Percentiles rank a stretch among this genome's conserved stretches.
phyloP scores from a whole-genome alignment of 53 echinoderm and acorn worm genomes.

The Astropecten irregularis region DNA sequence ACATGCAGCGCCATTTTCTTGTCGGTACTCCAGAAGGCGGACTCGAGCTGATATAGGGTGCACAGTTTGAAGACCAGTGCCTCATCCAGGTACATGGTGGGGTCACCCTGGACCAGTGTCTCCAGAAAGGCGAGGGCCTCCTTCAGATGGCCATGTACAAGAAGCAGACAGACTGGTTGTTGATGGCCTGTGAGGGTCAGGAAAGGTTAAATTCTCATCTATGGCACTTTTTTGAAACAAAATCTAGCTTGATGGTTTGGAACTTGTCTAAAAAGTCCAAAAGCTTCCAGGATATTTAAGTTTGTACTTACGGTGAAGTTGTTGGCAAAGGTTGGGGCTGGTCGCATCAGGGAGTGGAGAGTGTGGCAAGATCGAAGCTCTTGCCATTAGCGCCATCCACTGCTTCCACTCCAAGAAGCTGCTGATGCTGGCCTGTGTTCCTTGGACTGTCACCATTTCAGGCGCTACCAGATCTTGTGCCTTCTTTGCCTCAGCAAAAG shows the following conservation, averaged over 20 bases:
- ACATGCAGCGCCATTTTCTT: slow-evolving; percentile 79
- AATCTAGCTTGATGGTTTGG: too few species aligned
- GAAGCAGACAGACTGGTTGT: slow-evolving; percentile 89
- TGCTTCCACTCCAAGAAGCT: slow-evolving; percentile 49
- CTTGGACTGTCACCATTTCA: slow-evolving; percentile 10
- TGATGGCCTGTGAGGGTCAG: slow-evolving; percentile 87
- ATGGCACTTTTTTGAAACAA: too few species aligned
- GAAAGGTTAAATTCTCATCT: too few species aligned
- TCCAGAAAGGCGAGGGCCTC: slow-evolving; percentile 83
- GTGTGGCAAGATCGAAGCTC: slow-evolving; percentile 76
- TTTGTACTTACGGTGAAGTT: slow-evolving; percentile 79
- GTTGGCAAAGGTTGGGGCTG: slow-evolving; percentile 4
- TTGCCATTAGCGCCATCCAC: slow-evolving; percentile 33
- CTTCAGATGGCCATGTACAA: slow-evolving; percentile 92
- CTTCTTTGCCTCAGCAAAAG: neutral
- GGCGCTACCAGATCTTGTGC: neutral
- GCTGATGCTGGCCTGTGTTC: slow-evolving; percentile 44
- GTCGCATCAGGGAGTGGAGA: slow-evolving; percentile 4
- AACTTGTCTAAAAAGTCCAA: too few species aligned
- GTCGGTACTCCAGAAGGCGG: slow-evolving; percentile 76
- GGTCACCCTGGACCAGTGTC: slow-evolving; percentile 71
- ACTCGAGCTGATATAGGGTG: slow-evolving; percentile 94
- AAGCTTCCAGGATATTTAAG: too few species aligned
- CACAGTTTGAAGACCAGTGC: slow-evolving; percentile 92
- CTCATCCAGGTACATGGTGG: slow-evolving; percentile 82